Evolutionary conservation across 2,888 invertebrate genomes (phyloP).

Genomic region (Acronicta leporina): DNA sequence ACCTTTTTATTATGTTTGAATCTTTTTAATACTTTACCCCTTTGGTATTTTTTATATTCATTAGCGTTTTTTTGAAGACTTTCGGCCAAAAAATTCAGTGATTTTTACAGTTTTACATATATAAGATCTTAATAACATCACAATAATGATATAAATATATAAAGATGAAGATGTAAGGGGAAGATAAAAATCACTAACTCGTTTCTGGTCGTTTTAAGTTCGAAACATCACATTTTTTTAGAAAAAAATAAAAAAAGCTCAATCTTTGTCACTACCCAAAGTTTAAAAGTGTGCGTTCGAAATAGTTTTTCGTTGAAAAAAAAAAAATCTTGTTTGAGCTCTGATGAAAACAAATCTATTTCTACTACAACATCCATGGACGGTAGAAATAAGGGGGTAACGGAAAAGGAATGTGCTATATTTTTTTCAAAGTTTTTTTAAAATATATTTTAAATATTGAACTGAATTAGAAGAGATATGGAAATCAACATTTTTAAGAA

Average conservation of each 20-base stretch:
- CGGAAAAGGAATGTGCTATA: constrained; percentile 48
- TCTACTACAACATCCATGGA: constrained; percentile 85
- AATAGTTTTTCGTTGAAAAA: constrained; percentile 17
- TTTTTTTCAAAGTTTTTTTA: constrained; percentile 33
- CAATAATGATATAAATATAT: constrained; percentile 60
- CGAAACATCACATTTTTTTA: constrained; percentile 57
- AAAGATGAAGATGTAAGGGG: constrained; percentile 54
- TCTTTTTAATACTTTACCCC: too few relatives aligned
- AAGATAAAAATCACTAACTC: constrained; percentile 61
- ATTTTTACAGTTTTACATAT: constrained; percentile 49
- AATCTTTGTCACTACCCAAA: constrained; percentile 49
- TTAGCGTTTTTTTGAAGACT: constrained; percentile 1
- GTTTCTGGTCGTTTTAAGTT: constrained; percentile 59
- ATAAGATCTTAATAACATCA: constrained; percentile 54
- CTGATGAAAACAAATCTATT: constrained; percentile 58
- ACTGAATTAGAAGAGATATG: constrained; percentile 42
- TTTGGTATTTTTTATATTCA: neutral
- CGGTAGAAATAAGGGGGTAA: constrained; percentile 77
- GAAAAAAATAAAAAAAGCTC: constrained; percentile 42
- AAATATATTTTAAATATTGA: constrained; percentile 23
- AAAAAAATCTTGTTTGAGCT: constrained; percentile 47
- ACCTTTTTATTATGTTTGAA: neutral
- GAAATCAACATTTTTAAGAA: constrained; percentile 59
- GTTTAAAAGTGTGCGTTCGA: constrained; percentile 54
- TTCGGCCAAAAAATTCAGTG: constrained; percentile 36